Percentiles rank a stretch among this genome's conserved stretches.
phyloP scores from a whole-genome alignment of 2,113 vertebrate genomes.

The Leucoraja erinaceus region DNA sequence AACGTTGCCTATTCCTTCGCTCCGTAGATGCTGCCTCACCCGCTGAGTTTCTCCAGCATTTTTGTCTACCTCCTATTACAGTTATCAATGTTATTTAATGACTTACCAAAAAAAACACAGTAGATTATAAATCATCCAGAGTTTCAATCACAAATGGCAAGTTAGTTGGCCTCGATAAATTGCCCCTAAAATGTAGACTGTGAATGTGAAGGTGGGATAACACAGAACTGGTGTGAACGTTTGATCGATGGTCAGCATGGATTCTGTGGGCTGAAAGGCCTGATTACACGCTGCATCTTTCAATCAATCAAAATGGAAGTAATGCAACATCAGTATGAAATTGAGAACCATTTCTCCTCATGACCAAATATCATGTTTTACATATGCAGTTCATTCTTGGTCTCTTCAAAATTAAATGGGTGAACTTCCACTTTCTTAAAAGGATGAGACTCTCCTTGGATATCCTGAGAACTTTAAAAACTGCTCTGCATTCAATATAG shows the following conservation, averaged over 20 bases:
- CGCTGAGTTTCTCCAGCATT: no score
- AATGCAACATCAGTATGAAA: neutral
- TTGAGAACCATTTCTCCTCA: neutral
- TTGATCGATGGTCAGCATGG: no score
- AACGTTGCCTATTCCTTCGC: no score
- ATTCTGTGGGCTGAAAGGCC: no score
- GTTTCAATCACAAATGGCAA: neutral
- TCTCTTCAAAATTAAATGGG: neutral
- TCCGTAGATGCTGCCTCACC: no score
- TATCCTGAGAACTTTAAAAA: neutral
- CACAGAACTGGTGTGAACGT: no score
- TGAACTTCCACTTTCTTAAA: neutral
- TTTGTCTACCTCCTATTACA: no score
- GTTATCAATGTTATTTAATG: neutral
- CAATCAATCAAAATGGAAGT: no score
- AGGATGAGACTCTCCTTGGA: neutral
- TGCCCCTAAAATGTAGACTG: no score
- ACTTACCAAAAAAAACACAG: neutral
- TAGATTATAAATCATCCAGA: neutral
- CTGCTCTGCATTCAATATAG: neutral
- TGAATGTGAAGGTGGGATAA: no score
- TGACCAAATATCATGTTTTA: neutral
- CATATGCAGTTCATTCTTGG: neutral
- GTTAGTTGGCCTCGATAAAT: no score
- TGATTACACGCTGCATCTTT: no score